A percentile compares a stretch with the other conserved stretches of the same genome.
These are phyloP conservation scores for Eumacrocentrus americanus DNA, from an alignment of 2,888 invertebrate species.

Conservation along the genomic window DNA sequence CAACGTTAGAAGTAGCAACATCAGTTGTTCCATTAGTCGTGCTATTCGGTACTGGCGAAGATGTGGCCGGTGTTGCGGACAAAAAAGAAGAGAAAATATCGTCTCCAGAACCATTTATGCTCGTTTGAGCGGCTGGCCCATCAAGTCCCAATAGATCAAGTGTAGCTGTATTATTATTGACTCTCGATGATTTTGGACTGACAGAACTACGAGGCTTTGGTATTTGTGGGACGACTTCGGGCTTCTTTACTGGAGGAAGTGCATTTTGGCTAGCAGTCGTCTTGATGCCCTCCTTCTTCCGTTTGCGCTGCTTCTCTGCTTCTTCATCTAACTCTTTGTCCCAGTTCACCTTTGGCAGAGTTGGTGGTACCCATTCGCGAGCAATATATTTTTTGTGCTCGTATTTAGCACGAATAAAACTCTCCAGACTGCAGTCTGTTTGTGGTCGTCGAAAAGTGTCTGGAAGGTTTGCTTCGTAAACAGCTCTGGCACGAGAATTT, in stretches of 20 bases:
- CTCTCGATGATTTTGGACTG: constrained; percentile 64
- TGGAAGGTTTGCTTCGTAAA: constrained; percentile 96
- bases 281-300: constrained; percentile 75
- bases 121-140: constrained; percentile 51
- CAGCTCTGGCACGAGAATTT: constrained; percentile 93
- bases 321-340: constrained; percentile 89
- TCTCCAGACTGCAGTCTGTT: constrained; percentile 90
- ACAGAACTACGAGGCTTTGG: constrained; percentile 66
- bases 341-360: constrained; percentile 80
- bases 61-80: constrained; percentile 66
- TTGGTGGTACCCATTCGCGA: constrained; percentile 93
- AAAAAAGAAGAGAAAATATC: constrained; percentile 79
- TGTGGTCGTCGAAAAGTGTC: constrained; percentile 96
- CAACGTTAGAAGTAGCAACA: constrained; percentile 48
- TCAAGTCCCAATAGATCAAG: constrained; percentile 62
- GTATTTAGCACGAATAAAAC: constrained; percentile 97
- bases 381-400: constrained; percentile 99
- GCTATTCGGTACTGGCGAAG: constrained; percentile 32
- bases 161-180: constrained; percentile 61
- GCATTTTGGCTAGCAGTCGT: constrained; percentile 59
- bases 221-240: constrained; percentile 64
- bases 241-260: constrained; percentile 58
- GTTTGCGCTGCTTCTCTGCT: constrained; percentile 79
- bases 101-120: constrained; percentile 63
- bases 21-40: constrained; percentile 49